Percentiles rank a stretch among this genome's conserved stretches.
Conservation (phyloP, 1,140 invertebrate genomes). For the Apis florea region DNA sequence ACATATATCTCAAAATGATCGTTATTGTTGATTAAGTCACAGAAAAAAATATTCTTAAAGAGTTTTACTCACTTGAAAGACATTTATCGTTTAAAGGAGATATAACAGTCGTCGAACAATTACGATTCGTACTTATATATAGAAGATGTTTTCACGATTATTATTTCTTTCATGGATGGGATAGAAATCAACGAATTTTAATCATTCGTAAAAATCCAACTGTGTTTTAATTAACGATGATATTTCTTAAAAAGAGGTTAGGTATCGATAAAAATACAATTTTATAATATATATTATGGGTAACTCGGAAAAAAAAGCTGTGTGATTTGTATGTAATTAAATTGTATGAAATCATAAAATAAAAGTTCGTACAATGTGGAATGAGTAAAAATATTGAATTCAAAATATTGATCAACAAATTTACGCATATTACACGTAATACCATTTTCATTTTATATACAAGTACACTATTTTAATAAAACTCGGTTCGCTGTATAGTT, state of each 20-base stretch:
- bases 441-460: background rate
- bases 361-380: background rate
- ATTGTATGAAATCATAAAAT: background rate
- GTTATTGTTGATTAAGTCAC: background rate
- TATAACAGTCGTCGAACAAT: background rate
- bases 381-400: background rate
- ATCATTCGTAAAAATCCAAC: background rate
- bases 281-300: background rate
- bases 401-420: conserved; percentile 19
- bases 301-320: background rate
- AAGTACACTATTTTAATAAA: conserved; percentile 19
- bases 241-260: conserved; percentile 35
- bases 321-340: background rate
- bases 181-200: background rate
- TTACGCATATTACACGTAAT: background rate
- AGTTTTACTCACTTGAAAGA: background rate
- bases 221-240: background rate
- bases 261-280: background rate
- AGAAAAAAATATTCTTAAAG: conserved; percentile 25
- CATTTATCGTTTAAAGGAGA: conserved; percentile 21
- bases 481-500: background rate
- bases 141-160: background rate
- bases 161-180: background rate
- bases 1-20: background rate
- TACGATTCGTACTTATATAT: background rate